Percentiles rank a stretch among this genome's conserved stretches.
Conservation (phyloP, 2,113 vertebrate species). For the Cranoglanis bouderius region DNA sequence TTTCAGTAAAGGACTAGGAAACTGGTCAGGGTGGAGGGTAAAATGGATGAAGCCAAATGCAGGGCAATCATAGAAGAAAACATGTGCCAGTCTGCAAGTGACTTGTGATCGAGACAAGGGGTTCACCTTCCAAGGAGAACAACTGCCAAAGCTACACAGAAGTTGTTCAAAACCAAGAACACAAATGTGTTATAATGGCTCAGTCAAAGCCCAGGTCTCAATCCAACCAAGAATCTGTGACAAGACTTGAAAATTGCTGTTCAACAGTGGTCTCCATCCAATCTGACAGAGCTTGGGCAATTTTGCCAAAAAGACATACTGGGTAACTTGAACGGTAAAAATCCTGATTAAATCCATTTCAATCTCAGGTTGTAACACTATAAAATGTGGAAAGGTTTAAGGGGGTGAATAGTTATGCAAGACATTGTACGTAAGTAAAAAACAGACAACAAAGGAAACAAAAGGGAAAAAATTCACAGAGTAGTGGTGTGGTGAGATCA, state of each 20-base stretch:
- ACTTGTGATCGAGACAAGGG: not conserved
- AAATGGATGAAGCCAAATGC: not conserved
- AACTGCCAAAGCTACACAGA: not conserved
- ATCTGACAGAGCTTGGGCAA: not conserved
- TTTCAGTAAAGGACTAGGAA: not conserved
- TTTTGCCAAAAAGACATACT: not conserved
- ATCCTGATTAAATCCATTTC: not conserved
- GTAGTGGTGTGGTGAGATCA: slow-evolving; percentile 53
- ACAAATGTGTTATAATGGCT: not conserved
- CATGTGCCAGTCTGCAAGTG: not conserved
- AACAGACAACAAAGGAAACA: not conserved
- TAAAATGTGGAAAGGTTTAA: not conserved
- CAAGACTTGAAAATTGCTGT: not conserved
- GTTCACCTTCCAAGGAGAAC: not conserved
- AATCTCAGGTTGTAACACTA: not conserved
- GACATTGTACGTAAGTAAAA: not conserved
- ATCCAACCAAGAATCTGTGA: not conserved
- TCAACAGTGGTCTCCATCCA: not conserved
- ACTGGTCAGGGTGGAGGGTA: not conserved
- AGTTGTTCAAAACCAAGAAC: not conserved
- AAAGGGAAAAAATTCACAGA: not conserved
- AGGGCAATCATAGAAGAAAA: not conserved
- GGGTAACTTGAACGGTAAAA: not conserved
- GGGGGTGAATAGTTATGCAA: not conserved
- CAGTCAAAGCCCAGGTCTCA: not conserved